Conservation (phyloP, 2,797 vertebrate species). For the Acipenser ruthenus region DNA sequence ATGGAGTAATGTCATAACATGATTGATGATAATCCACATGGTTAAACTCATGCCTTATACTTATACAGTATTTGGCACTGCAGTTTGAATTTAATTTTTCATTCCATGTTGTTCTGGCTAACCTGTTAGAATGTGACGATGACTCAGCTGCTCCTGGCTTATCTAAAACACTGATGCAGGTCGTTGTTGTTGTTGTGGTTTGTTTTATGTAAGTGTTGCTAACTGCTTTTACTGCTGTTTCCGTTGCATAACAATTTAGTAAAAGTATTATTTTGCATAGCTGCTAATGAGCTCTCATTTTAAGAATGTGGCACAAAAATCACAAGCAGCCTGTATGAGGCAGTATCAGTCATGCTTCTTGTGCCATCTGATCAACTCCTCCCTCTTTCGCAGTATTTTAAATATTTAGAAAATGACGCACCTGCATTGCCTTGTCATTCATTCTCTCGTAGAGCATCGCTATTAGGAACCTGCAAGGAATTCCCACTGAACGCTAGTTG, state of each 20-base stretch:
- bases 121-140: neutral
- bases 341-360: neutral
- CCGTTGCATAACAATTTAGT: neutral
- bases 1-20: no score
- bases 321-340: neutral
- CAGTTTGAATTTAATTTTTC: neutral
- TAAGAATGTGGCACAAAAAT: neutral
- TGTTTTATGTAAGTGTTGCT: constrained; percentile 7
- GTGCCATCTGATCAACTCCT: neutral
- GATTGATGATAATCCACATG: no score
- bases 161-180: neutral
- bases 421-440: neutral
- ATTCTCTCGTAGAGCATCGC: neutral
- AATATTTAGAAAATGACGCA: neutral
- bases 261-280: neutral
- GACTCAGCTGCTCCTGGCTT: neutral
- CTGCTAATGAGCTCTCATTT: neutral
- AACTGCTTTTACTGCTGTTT: constrained; percentile 1
- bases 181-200: neutral
- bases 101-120: neutral
- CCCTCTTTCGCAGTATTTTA: neutral
- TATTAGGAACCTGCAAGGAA: neutral
- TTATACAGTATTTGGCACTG: neutral
- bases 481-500: neutral
- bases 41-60: no score